Base-by-base conservation (phyloP, 2,797 vertebrate genomes). In the Pogoniulus pusillus region DNA sequence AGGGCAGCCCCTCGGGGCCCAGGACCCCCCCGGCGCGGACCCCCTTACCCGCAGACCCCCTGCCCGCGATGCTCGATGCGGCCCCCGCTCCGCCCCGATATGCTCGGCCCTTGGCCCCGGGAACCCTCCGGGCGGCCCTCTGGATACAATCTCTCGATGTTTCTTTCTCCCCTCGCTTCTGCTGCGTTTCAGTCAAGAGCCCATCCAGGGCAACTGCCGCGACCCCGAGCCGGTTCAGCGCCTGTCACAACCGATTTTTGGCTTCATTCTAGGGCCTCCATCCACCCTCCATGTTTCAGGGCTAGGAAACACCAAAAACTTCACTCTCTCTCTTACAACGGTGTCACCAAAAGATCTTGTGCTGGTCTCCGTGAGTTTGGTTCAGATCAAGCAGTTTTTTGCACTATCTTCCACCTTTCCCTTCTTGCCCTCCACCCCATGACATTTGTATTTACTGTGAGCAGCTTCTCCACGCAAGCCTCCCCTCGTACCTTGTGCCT, bases 391-490 rank as follows among this genome's bases (percentile, higher is more conserved):
- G 49, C 3, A 41, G 35, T 37, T 64, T 64, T 19, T 17, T 30
- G 32, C 9, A 2, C 20, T 3, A 0, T 9, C 37, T 10, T 0
- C 51, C 41, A 71, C 71, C n/a, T 45, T 29, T 55, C 23, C 29
- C 12, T 69, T 63, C 68, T 63, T 12, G 23, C 14, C 55, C 71
- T 55, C 32, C 26, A 16, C 17, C 29, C 20, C 16, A 12, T 1
- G 1, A 23, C 32, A 2, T 11, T 15, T 22, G 18, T 22, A 18
- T 30, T 39, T 1, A 0, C 14, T 53, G 5, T 1, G 7, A 76
- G n/a, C n/a, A n/a, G 34, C 27, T 32, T 3, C 5, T 11, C 4
- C n/a, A 9, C 7, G 2, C 1, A 69, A 23, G n/a, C 23, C 26
- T 49, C 60, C 59, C 34, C 8, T 70, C 0, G 0, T 10, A 10